These are phyloP conservation scores for Rhizomys pruinosus DNA, from an alignment of 2,113 vertebrate genomes.

Conservation along the genomic window DNA sequence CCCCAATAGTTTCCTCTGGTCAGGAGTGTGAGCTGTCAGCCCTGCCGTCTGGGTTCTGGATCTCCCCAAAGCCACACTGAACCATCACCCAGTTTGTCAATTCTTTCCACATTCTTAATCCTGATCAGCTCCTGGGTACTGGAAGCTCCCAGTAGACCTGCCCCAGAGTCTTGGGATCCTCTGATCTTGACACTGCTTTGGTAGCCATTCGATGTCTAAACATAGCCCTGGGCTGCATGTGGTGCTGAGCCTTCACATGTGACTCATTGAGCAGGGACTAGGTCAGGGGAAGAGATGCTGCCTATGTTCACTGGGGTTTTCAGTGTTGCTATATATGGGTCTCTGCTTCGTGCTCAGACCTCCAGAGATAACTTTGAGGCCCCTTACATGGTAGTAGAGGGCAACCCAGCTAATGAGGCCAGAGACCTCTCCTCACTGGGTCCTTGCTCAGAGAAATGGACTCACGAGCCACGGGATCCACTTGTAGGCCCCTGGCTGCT, in stretches of 20 bases:
- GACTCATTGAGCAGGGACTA: neutral
- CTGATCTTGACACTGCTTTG: neutral
- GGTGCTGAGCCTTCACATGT: neutral
- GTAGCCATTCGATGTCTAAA: neutral
- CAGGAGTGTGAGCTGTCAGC: neutral
- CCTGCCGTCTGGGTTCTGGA: neutral
- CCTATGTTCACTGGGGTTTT: neutral
- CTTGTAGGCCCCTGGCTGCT: neutral
- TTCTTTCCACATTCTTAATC: neutral
- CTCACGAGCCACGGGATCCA: neutral
- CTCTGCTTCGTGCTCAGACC: neutral
- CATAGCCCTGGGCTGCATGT: rapidly evolving
- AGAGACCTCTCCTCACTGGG: neutral
- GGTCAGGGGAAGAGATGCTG: neutral
- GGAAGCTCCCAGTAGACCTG: neutral
- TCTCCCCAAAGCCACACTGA: neutral
- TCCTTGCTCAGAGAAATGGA: neutral
- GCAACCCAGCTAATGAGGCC: neutral
- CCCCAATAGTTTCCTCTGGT: neutral
- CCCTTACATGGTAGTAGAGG: rapidly evolving
- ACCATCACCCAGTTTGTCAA: neutral
- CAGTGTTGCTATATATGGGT: rapidly evolving
- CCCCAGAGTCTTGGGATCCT: neutral
- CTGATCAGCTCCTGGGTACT: neutral
- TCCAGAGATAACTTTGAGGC: neutral